Evolutionary conservation across 2,113 vertebrate species (phyloP).

Genomic region (Ariopsis seemanni): DNA sequence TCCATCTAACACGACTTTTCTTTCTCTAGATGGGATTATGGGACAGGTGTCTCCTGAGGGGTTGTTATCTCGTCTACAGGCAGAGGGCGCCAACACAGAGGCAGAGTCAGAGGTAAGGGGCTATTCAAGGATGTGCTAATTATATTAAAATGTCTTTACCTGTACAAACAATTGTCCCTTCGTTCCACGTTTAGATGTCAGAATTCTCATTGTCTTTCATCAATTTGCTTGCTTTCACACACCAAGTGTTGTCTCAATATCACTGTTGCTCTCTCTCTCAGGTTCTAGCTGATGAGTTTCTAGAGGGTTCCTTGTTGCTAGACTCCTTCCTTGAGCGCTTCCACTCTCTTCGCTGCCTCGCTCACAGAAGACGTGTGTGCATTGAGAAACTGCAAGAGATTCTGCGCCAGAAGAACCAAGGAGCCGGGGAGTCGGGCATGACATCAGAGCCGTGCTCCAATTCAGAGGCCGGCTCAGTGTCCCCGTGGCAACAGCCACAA

Average conservation of each 20-base stretch:
- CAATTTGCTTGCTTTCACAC: background rate
- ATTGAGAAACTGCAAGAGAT: slow-evolving; percentile 92
- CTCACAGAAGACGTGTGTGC: slow-evolving; percentile 83
- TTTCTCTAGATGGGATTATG: slow-evolving; percentile 77
- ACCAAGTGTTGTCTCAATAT: background rate
- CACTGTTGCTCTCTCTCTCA: slow-evolving; percentile 55
- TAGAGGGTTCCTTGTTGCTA: slow-evolving; percentile 82
- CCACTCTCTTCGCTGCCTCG: slow-evolving; percentile 76
- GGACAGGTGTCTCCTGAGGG: slow-evolving; percentile 76
- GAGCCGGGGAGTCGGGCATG: slow-evolving; percentile 51
- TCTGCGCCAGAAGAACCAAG: slow-evolving; percentile 69
- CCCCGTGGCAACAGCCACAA: slow-evolving; percentile 61
- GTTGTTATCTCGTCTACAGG: slow-evolving; percentile 83
- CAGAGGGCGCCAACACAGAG: slow-evolving; percentile 85
- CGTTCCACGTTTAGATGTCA: background rate
- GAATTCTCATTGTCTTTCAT: background rate
- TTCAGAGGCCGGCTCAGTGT: slow-evolving; percentile 45
- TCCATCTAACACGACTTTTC: background rate
- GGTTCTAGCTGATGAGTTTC: slow-evolving; percentile 86
- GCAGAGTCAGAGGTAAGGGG: slow-evolving; percentile 86
- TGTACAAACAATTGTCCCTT: background rate
- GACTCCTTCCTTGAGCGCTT: slow-evolving; percentile 87
- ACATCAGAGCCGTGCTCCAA: slow-evolving; percentile 56
- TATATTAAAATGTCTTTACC: background rate
- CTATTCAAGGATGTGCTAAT: background rate